phyloP scores from a whole-genome alignment of 2,797 vertebrate genomes.

The Alcedo atthis region DNA sequence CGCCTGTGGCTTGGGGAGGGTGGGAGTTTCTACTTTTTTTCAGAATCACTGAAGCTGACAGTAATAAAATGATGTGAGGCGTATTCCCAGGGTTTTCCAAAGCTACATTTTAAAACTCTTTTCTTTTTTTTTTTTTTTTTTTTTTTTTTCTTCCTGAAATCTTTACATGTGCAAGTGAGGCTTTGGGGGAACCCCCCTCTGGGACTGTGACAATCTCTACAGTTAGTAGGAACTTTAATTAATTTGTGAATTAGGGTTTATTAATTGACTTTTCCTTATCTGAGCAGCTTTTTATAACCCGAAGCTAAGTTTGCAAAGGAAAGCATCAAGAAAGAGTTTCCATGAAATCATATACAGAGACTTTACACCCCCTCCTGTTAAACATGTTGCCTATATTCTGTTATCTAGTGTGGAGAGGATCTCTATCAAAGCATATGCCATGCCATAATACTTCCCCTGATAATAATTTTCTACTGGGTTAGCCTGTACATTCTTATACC shows the following conservation, averaged over 20 bases:
- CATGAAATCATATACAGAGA: constrained; percentile 9
- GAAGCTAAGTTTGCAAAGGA: constrained; percentile 58
- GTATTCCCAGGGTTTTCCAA: not conserved
- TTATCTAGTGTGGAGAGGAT: not conserved
- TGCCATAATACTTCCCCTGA: not conserved
- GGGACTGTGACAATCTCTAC: constrained; percentile 1
- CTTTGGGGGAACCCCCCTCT: not conserved
- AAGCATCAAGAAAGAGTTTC: constrained; percentile 47
- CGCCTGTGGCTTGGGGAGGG: rapidly evolving
- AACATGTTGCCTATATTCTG: not conserved
- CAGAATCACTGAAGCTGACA: not conserved
- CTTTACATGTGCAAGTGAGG: not conserved
- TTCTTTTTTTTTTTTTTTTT: not conserved
- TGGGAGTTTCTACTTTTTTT: not conserved
- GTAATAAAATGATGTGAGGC: not conserved
- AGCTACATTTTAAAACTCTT: not conserved
- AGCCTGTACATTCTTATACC: not conserved
- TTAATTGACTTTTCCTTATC: constrained; percentile 52
- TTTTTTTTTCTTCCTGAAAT: not conserved
- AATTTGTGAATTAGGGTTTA: constrained; percentile 64
- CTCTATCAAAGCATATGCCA: not conserved
- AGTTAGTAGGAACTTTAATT: constrained; percentile 63
- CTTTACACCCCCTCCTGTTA: not conserved
- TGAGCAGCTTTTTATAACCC: constrained; percentile 55
- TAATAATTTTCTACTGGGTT: not conserved